Base-by-base conservation (phyloP, 2,797 vertebrate genomes). In the Halcyon leucocephala region DNA sequence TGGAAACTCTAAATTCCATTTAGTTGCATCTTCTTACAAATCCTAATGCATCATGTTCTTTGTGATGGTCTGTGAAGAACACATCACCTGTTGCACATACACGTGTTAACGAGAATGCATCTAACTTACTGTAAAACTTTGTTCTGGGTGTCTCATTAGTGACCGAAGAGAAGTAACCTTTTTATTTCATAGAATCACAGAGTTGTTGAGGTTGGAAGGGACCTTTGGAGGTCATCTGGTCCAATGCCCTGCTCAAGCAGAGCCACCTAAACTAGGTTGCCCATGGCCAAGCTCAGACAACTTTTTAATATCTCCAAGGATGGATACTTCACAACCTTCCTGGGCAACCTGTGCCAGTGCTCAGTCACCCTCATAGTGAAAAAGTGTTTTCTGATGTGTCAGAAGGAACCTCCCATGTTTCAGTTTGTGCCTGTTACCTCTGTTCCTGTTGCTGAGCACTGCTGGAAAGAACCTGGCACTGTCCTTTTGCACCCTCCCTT, bases 371-470 rank as follows among this genome's bases (percentile, higher is more conserved):
- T 28, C 15, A 20, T 7, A 37, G 66, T 49, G 12, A 28, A 65
- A 24, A 33, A 8, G 6, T 25, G 15, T 78, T 84, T 44, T 8
- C 13, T 85, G 25, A 16, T 41, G 15, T 64, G 49, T 78, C 57
- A 60, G 66, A 55, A 12, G 24, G 37, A 64, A 21, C 52, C 70
- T 72, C 20, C 4, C 28, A 17, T 66, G 19, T 41, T 85, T 69
- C 49, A n/a, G 3, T 54, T 62, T 54, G 39, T 35, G 25, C 28
- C 25, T 0, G 0, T 58, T 51, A 14, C 9, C 4, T 74, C 42
- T 81, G 10, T 14, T 44, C 7, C 28, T 71, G 41, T 80, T 31
- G 1, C 8, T 35, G 83, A 7, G 49, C 58, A 69, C 19, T 4
- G 12, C 58, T 1, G 5, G 35, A 19, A 57, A 65, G 25, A 61